Evolutionary conservation across 2,888 invertebrate species (phyloP).

Genomic region (Gastracanthus pulcherrimus): DNA sequence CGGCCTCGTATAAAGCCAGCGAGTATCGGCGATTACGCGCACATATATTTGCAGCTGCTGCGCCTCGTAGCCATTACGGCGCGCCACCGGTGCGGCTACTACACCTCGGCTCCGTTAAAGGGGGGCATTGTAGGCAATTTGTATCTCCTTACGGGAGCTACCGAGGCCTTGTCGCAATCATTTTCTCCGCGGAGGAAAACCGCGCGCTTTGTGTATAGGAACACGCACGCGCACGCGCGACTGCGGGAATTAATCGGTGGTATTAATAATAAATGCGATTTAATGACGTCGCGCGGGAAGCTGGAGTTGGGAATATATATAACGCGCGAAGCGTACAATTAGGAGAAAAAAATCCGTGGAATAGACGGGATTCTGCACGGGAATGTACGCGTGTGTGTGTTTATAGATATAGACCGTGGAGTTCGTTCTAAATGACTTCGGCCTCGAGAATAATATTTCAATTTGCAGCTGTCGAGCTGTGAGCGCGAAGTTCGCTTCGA

Average conservation of each 20-base stretch:
- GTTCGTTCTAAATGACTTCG: slow-evolving; percentile 23
- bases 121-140: slow-evolving; percentile 40
- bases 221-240: too few relatives aligned
- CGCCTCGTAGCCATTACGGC: neutral
- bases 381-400: neutral
- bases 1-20: neutral
- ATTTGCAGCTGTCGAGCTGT: slow-evolving; percentile 40
- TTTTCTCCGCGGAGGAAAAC: slow-evolving; percentile 32
- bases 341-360: neutral
- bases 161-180: slow-evolving; percentile 39
- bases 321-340: too few relatives aligned
- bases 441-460: slow-evolving; percentile 54
- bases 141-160: slow-evolving; percentile 21
- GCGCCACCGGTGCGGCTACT: neutral
- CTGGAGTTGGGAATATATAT: too few relatives aligned
- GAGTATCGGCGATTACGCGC: neutral
- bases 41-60: neutral
- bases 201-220: too few relatives aligned
- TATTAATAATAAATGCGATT: slow-evolving; percentile 28
- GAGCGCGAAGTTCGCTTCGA: neutral
- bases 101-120: too few relatives aligned
- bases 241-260: slow-evolving; percentile 40
- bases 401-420: neutral
- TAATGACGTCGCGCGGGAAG: neutral
- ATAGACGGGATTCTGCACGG: neutral